Evolutionary conservation across 2,797 vertebrate species (phyloP).

Genomic region (Manis crassicaudata): DNA sequence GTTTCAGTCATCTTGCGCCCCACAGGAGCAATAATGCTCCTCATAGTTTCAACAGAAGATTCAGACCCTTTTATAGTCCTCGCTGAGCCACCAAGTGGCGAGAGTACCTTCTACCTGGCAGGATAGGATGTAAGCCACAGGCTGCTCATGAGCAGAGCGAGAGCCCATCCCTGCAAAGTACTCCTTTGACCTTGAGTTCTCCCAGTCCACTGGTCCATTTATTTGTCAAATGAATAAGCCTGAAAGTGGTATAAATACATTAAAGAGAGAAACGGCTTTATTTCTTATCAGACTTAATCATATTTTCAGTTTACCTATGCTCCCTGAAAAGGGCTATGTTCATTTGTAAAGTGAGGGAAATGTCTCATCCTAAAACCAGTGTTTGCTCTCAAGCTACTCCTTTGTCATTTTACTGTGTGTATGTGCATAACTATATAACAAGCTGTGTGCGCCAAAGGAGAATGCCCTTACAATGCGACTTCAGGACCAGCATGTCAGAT

Average conservation of each 20-base stretch:
- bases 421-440: background rate
- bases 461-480: background rate
- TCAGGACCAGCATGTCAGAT: background rate
- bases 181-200: slow-evolving; percentile 1
- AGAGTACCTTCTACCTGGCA: rapidly evolving
- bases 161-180: background rate
- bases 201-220: background rate
- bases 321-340: slow-evolving; percentile 16
- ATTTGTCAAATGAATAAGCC: background rate
- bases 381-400: background rate
- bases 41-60: background rate
- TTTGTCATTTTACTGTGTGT: background rate
- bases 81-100: background rate
- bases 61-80: background rate
- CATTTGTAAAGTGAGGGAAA: slow-evolving; percentile 54
- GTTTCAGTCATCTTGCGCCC: background rate
- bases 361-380: background rate
- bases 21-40: background rate
- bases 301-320: slow-evolving; percentile 13
- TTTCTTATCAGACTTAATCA: slow-evolving; percentile 51
- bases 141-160: rapidly evolving
- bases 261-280: slow-evolving; percentile 9
- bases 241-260: background rate
- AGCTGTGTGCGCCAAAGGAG: background rate
- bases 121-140: no score